Evolutionary conservation across 1,140 invertebrate species (phyloP).

Genomic region (Drosophila sulfurigaster): DNA sequence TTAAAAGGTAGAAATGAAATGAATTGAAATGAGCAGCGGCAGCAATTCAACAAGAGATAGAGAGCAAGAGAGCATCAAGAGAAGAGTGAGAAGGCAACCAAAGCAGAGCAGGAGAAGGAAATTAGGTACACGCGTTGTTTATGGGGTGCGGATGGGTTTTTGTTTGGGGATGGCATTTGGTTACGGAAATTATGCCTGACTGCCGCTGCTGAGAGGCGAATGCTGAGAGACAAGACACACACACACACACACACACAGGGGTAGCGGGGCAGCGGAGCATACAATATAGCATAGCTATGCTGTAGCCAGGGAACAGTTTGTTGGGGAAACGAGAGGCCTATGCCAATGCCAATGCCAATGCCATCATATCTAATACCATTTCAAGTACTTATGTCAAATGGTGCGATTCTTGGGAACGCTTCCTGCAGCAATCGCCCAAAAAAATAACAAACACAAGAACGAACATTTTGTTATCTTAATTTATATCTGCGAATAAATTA

Average conservation of each 20-base stretch:
- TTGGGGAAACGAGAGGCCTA: neutral
- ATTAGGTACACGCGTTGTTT: slow-evolving; percentile 50
- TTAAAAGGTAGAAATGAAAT: slow-evolving; percentile 65
- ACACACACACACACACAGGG: neutral
- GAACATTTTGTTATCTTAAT: slow-evolving; percentile 2
- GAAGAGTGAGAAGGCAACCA: neutral
- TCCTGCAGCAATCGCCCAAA: neutral
- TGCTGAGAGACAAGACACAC: neutral
- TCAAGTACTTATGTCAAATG: slow-evolving; percentile 1
- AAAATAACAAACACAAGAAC: slow-evolving; percentile 1
- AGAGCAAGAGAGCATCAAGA: no score
- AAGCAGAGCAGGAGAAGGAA: slow-evolving; percentile 37
- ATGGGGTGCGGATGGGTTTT: neutral
- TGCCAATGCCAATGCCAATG: neutral
- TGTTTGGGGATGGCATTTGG: slow-evolving; percentile 32
- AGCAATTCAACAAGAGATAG: neutral
- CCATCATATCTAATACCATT: neutral
- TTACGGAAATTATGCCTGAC: slow-evolving; percentile 65
- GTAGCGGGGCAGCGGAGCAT: neutral
- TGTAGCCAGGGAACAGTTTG: no score
- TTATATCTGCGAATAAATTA: slow-evolving; percentile 55
- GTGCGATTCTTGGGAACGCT: neutral
- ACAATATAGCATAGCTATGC: no score
- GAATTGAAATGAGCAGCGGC: slow-evolving; percentile 59
- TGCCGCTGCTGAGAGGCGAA: slow-evolving; percentile 18